phyloP scores from a whole-genome alignment of 1,140 invertebrate genomes.

The Nomia melanderi region DNA sequence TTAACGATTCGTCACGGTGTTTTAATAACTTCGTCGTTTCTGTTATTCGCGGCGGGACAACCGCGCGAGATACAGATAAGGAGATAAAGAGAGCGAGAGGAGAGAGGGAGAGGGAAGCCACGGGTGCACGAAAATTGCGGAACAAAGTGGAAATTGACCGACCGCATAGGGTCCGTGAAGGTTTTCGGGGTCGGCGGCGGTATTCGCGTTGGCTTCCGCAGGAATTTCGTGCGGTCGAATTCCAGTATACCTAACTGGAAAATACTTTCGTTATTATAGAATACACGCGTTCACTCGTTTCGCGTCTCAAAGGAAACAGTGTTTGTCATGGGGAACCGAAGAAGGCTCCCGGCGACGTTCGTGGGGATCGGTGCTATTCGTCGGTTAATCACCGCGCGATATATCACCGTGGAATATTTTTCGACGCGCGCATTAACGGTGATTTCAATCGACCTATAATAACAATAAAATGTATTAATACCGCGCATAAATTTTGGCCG shows the following conservation, averaged over 20 bases:
- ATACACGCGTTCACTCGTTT: constrained; percentile 18
- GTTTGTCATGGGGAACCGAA: neutral
- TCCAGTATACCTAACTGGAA: constrained; percentile 48
- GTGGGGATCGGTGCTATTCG: neutral
- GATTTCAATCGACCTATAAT: constrained; percentile 40
- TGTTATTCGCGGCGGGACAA: neutral
- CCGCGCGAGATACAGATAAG: neutral
- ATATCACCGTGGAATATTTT: neutral
- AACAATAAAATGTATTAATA: constrained; percentile 41
- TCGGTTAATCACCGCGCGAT: neutral
- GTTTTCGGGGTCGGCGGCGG: constrained; percentile 67
- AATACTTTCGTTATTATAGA: constrained; percentile 59
- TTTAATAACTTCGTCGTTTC: neutral
- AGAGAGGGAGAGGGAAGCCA: neutral
- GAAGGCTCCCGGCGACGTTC: neutral
- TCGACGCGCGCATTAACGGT: constrained; percentile 16
- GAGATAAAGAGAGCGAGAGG: no score
- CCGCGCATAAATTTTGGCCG: constrained; percentile 47
- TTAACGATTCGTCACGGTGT: neutral
- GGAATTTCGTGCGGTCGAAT: constrained; percentile 67
- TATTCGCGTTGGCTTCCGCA: constrained; percentile 65
- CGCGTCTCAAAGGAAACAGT: constrained; percentile 52
- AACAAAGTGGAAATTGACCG: constrained; percentile 67
- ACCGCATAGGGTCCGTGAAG: constrained; percentile 44
- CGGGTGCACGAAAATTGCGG: constrained; percentile 47